phyloP scores from a whole-genome alignment of 2,113 vertebrate genomes.

The Hippopotamus amphibius region DNA sequence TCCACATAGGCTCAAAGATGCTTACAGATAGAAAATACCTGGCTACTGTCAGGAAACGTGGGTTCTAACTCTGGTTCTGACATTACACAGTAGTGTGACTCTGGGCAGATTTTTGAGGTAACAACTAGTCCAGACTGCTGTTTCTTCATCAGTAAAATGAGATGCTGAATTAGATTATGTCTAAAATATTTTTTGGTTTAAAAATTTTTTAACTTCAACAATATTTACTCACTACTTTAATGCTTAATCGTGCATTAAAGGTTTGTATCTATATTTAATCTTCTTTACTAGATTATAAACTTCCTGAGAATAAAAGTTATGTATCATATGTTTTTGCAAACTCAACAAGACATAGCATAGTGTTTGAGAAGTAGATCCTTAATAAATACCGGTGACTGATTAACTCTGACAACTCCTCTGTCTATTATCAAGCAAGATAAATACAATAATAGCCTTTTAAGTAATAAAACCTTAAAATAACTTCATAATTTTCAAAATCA shows the following conservation, averaged over 20 bases:
- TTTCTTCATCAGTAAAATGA: conserved; percentile 27
- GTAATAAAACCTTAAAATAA: background rate
- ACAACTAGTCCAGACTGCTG: background rate
- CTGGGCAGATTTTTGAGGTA: conserved; percentile 4
- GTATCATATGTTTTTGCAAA: background rate
- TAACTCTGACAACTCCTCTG: background rate
- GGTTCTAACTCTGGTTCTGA: background rate
- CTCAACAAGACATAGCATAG: background rate
- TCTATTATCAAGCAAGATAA: background rate
- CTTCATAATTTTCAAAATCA: background rate
- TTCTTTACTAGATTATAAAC: conserved; percentile 28
- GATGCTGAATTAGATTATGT: background rate
- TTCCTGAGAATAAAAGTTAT: conserved; percentile 8
- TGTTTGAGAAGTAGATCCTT: background rate
- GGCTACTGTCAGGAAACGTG: background rate
- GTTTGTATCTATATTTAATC: background rate
- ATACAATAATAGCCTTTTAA: background rate
- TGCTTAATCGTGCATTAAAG: background rate
- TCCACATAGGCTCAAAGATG: background rate
- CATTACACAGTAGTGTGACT: background rate
- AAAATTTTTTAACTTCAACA: background rate
- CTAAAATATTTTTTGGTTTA: background rate
- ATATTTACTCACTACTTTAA: background rate
- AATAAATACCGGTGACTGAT: background rate
- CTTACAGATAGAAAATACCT: conserved; percentile 18